These are phyloP conservation scores for Podarcis muralis DNA, from an alignment of 2,113 vertebrate genomes.

Conservation along the genomic window DNA sequence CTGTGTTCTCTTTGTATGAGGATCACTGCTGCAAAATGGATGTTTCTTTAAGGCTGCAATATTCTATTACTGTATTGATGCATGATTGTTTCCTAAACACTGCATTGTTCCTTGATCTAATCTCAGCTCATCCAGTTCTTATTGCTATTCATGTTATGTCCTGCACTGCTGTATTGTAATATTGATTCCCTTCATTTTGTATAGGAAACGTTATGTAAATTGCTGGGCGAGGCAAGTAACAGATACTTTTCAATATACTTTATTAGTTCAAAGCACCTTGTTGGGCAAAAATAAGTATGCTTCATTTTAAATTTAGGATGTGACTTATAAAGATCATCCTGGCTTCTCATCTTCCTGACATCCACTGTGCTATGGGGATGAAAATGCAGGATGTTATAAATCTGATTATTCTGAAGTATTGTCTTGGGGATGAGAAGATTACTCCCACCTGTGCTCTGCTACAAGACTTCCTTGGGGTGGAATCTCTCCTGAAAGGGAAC, in stretches of 20 bases:
- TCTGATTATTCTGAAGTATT: background rate
- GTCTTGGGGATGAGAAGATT: background rate
- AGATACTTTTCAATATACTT: background rate
- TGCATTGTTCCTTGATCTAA: background rate
- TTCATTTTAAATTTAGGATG: background rate
- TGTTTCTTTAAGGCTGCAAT: background rate
- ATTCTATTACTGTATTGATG: background rate
- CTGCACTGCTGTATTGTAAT: background rate
- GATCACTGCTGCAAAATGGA: background rate
- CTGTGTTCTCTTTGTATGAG: background rate
- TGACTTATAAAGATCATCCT: background rate
- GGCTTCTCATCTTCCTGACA: background rate
- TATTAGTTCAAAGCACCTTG: background rate
- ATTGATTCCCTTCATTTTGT: conserved; percentile 4
- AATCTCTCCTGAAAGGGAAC: background rate
- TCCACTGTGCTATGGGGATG: background rate
- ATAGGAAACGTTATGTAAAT: conserved; percentile 16
- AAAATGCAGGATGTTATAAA: background rate
- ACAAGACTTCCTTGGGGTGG: background rate
- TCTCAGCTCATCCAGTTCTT: background rate
- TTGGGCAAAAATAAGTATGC: background rate
- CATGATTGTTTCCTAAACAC: background rate
- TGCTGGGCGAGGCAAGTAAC: background rate
- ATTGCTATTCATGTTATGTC: background rate
- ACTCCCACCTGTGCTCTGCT: background rate